Evolutionary conservation across 2,113 vertebrate genomes (phyloP).

Genomic region (Leptocoma aspasia): DNA sequence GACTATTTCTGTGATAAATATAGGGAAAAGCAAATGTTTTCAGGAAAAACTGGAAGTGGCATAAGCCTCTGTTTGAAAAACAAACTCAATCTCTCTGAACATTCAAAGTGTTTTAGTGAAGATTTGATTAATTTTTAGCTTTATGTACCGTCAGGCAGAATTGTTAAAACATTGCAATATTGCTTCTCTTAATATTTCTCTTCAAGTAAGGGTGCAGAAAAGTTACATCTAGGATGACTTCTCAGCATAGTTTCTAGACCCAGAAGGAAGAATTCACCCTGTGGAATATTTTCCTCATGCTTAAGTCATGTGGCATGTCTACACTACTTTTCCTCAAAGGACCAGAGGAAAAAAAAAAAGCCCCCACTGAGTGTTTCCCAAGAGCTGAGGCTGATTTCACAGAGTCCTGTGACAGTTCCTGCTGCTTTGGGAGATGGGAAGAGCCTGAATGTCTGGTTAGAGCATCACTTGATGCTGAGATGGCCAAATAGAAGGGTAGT

Average conservation of each 20-base stretch:
- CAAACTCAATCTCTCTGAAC: background rate
- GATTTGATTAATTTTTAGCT: slow-evolving; percentile 11
- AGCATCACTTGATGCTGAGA: background rate
- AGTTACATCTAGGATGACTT: background rate
- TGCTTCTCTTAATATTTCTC: background rate
- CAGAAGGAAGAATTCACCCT: background rate
- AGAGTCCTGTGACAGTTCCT: background rate
- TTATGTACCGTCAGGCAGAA: background rate
- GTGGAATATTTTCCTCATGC: background rate
- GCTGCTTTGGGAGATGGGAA: background rate
- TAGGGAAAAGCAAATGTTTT: background rate
- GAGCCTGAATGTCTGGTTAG: background rate
- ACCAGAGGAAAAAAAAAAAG: background rate
- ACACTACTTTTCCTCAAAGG: background rate
- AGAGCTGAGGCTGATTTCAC: background rate
- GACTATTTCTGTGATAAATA: slow-evolving; percentile 17
- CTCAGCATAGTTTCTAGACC: background rate
- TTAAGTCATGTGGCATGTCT: background rate
- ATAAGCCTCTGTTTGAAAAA: background rate
- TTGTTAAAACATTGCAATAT: background rate
- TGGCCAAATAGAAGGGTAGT: background rate
- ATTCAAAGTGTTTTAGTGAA: background rate
- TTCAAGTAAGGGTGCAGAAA: background rate
- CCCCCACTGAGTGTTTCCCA: background rate
- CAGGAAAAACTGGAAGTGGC: background rate